Evolutionary conservation across 2,113 vertebrate genomes (phyloP), one percentile per base, ranked within the genome.

Genomic region (Piliocolobus tephrosceles): DNA sequence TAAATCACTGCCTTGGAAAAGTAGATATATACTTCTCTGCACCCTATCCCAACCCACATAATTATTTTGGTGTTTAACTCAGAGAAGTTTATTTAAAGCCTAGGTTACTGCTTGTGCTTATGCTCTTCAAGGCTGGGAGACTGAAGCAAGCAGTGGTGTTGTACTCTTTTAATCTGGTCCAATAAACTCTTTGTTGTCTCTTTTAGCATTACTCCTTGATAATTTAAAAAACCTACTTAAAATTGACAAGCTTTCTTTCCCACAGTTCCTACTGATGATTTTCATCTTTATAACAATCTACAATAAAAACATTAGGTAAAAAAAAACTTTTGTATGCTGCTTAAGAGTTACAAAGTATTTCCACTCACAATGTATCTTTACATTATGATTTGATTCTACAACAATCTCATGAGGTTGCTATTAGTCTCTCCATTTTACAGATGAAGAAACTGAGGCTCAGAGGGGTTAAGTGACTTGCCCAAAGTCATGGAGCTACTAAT

Each of bases 361-460:
- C 47, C 50, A 85, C n/a, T 75, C 40, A 85, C 12, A 20, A 5
- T 75, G 5, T 38, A 35, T 78, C 43, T 86, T 86, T 70, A 35
- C 1, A 58, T 20, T 86, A 73, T 35, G 35, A 85, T 82, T 23
- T 40, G 8, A 75, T 55, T 90, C n/a, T 70, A 57, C 35, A 75
- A 50, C 22, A 30, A 16, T 92, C 43, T 55, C 66, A 38, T 25
- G 11, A 82, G 80, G 38, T 32, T 52, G n/a, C 61, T 52, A 47
- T 61, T 58, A 88, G 61, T 80, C 73, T 73, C 58, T 35, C 72
- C 61, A 45, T 66, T 81, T 94, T 47, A 83, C 10, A 92, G 47
- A 86, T n/a, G 43, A 91, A 35, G 61, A 85, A 94, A 80, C 25
- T 32, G 38, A 94, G 84, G 55, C 30, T 91, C 76, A 88, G 79